Evolutionary conservation across 2,797 vertebrate species (phyloP).

Genomic region (Lateolabrax maculatus): DNA sequence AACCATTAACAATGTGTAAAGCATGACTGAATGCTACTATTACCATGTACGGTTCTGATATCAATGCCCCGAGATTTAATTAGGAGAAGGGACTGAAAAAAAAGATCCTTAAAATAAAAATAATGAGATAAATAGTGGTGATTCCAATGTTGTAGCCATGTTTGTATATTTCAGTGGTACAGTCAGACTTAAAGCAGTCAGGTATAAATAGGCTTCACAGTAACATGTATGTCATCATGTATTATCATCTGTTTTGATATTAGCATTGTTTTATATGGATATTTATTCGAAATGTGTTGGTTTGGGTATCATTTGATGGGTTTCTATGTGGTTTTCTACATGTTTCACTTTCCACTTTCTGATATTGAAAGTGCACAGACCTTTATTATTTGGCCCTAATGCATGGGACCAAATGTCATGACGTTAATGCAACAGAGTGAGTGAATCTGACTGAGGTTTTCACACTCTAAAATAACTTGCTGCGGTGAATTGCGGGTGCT

Average conservation of each 20-base stretch:
- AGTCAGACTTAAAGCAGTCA: background rate
- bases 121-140: background rate
- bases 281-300: background rate
- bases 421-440: conserved; percentile 24
- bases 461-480: conserved; percentile 16
- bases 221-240: too few relatives aligned
- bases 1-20: conserved; percentile 54
- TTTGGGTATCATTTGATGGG: background rate
- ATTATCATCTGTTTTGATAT: background rate
- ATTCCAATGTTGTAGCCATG: background rate
- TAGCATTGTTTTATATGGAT: background rate
- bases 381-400: conserved; percentile 25
- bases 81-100: background rate
- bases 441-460: conserved; percentile 21
- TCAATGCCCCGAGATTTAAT: conserved; percentile 37
- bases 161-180: background rate
- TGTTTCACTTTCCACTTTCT: conserved; percentile 9
- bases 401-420: conserved; percentile 36
- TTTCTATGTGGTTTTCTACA: background rate
- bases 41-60: conserved; percentile 17
- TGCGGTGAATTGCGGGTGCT: conserved; percentile 13
- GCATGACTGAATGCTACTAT: conserved; percentile 47
- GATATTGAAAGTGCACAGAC: background rate
- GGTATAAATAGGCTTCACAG: background rate
- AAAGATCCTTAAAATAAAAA: background rate